phyloP scores from a whole-genome alignment of 2,888 invertebrate species.

The Dryadula phaetusa region DNA sequence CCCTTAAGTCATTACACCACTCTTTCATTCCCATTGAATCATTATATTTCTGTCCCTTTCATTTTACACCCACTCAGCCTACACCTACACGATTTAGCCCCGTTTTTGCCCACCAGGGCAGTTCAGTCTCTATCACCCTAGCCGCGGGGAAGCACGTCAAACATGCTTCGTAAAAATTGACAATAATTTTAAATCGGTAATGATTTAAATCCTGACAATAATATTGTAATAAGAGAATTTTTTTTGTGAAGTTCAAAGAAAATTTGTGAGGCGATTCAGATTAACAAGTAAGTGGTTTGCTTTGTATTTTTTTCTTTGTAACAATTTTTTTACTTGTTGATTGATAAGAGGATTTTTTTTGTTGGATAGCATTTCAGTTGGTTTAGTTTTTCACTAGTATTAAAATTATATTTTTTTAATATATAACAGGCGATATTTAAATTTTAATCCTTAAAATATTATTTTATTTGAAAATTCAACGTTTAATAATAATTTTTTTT shows the following conservation, averaged over 20 bases:
- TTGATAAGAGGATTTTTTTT: neutral
- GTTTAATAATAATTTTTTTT: too few relatives aligned
- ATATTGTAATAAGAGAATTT: constrained; percentile 28
- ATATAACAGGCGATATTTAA: too few relatives aligned
- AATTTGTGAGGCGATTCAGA: constrained; percentile 3
- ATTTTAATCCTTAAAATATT: too few relatives aligned
- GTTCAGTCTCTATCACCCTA: constrained; percentile 63
- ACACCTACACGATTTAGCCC: constrained; percentile 66
- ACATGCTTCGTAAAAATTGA: constrained; percentile 31
- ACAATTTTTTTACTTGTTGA: constrained; percentile 21
- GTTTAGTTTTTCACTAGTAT: neutral
- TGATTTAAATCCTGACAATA: constrained; percentile 34
- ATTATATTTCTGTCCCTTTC: constrained; percentile 55
- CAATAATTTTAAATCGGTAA: constrained; percentile 43
- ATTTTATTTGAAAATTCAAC: too few relatives aligned
- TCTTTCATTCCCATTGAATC: constrained; percentile 46
- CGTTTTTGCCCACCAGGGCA: constrained; percentile 55
- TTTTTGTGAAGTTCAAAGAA: constrained; percentile 18
- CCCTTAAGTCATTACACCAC: constrained; percentile 56
- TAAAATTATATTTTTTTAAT: too few relatives aligned
- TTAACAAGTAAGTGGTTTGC: neutral
- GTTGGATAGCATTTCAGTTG: neutral
- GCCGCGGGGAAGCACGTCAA: constrained; percentile 55
- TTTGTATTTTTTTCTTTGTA: neutral
- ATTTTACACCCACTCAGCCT: constrained; percentile 68